Evolutionary conservation across 2,888 invertebrate genomes (phyloP).

Genomic region (Orchesellides sinensis): DNA sequence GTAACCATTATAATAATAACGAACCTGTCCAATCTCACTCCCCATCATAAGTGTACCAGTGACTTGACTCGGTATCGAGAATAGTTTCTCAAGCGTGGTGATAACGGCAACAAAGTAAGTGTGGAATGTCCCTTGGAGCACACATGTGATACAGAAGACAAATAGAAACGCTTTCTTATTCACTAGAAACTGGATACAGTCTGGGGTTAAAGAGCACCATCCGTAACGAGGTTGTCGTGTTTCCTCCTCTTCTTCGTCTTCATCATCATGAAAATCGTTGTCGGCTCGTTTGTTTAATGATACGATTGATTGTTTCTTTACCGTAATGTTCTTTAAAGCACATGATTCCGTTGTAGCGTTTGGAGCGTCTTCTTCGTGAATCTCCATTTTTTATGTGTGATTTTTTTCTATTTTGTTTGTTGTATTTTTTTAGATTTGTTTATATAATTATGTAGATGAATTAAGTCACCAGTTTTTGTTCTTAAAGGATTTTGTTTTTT

Average conservation of each 20-base stretch:
- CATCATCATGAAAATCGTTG: neutral
- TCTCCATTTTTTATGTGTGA: too few relatives aligned
- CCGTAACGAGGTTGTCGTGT: constrained; percentile 78
- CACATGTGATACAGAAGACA: constrained; percentile 92
- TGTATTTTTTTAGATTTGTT: too few relatives aligned
- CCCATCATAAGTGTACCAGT: constrained; percentile 93
- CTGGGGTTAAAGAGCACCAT: constrained; percentile 84
- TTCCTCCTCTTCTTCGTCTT: neutral
- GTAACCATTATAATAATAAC: neutral
- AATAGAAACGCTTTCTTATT: constrained; percentile 93
- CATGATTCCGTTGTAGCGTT: too few relatives aligned
- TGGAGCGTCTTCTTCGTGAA: too few relatives aligned
- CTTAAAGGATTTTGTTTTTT: too few relatives aligned
- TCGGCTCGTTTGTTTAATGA: neutral
- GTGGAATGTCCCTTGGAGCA: constrained; percentile 90
- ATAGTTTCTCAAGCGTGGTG: constrained; percentile 94
- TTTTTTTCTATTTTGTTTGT: too few relatives aligned
- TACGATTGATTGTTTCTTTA: neutral
- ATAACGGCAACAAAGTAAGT: constrained; percentile 96
- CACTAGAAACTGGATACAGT: constrained; percentile 85
- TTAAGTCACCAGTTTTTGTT: too few relatives aligned
- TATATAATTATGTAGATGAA: too few relatives aligned
- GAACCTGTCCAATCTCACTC: constrained; percentile 92
- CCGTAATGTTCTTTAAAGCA: too few relatives aligned
- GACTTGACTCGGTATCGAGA: constrained; percentile 93